Evolutionary conservation across 2,797 vertebrate species (phyloP), one percentile per base, ranked within the genome.

Genomic region (Delichon dasypus): DNA sequence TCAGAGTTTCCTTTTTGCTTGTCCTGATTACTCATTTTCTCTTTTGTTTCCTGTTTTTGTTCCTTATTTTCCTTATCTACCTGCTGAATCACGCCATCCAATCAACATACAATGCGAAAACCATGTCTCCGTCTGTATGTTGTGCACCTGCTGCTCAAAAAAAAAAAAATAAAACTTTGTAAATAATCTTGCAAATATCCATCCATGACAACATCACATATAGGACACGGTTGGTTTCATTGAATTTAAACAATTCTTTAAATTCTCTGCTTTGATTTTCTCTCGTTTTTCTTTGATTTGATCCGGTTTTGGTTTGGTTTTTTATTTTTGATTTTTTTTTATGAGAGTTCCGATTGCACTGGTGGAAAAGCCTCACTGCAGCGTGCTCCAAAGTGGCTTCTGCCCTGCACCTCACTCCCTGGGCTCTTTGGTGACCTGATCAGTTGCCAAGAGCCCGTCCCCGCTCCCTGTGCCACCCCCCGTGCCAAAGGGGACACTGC

Each of bases 221-320:
- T 97, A 98, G 98, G 97, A 98, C 96, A 98, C 97, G 98, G 98
- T 98, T 98, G 98, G 98, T 98, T 97, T 93, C 96, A 95, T 92
- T 97, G 95, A 97, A 97, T 98, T 97, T 97, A 91, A 97, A 94
- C 66, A 65, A 94, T 97, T 97, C 81, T 97, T 97, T 89, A n/a
- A 83, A 77, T 74, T 85, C 91, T 96, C 81, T 91, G 97, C 96
- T 96, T 93, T 86, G 84, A 87, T 96, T 94, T 94, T 81, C 64
- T 87, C 81, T 93, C 13, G 77, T 89, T 90, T 95, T 76, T 34
- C 77, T 95, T 92, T 96, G 19, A 47, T 91, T 97, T 85, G 20
- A 77, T 91, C 94, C 2, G 88, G 17, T 85, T 80, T 48, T 30
- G 26, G 17, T 45, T 75, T 51, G 8, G 5, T 38, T 51, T 38